Evolutionary conservation across 1,140 invertebrate genomes (phyloP), one percentile per base, ranked within the genome.

Genomic region (Heliconius hermathena): DNA sequence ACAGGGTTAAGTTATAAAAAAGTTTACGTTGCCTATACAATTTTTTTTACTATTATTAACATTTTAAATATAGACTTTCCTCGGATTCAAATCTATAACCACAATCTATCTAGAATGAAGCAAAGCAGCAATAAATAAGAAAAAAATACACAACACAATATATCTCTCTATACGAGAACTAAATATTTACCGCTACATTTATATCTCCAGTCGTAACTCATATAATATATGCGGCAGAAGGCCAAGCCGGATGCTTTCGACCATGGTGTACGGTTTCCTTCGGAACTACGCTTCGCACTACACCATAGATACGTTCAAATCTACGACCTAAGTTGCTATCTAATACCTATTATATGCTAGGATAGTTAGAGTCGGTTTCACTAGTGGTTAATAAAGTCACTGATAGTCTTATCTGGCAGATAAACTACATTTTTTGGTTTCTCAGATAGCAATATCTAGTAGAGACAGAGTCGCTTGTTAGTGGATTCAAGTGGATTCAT

Each of bases 191-290:
- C 8, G 60, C 13, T 16, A 26, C 60, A 22, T 66, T 66, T 66
- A 26, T 66, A 66, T 66, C 60, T 26, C 22, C n/a, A 22, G 16
- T 38, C 52, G 36, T 79, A 78, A 74, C 54, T 71, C 38, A 74
- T 29, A 74, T 75, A 70, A 29, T 74, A 76, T 41, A 72, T 49
- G 57, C 41, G 74, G 60, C 82, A 83, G 83, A 60, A 72, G 71
- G 22, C 82, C 74, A 72, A 78, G 76, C 83, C 87, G 86, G 89
- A 90, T 82, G 87, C 86, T 83, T 18, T 66, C 86, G 88, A 85
- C 83, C 88, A 84, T 86, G 84, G 85, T 88, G 84, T 84, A 83
- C 82, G 79, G 79, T 74, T 84, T 88, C 88, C 86, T 83, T 78
- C 85, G 87, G 87, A 88, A 86, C 84, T 74, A 80, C 74, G 80